phyloP scores from a whole-genome alignment of 2,888 invertebrate genomes.

The Notocelia uddmanniana region DNA sequence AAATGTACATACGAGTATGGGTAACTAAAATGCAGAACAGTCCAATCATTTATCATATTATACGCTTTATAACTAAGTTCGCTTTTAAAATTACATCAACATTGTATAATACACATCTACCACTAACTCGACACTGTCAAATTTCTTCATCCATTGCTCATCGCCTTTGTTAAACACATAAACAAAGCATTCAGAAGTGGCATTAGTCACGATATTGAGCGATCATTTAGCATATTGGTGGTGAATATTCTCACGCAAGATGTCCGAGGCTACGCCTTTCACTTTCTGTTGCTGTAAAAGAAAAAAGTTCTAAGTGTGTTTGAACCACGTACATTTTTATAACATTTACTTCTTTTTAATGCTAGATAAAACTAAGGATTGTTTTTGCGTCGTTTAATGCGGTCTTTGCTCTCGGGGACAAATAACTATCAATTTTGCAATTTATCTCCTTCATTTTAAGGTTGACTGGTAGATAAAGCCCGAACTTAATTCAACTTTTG shows the following conservation, averaged over 20 bases:
- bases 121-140: not conserved
- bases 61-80: slow-evolving; percentile 6
- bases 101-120: slow-evolving; percentile 39
- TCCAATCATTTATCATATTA: not conserved
- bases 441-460: not conserved
- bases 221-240: slow-evolving; percentile 27
- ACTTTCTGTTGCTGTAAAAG: slow-evolving; percentile 41
- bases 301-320: not conserved
- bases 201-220: slow-evolving; percentile 29
- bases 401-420: slow-evolving; percentile 12
- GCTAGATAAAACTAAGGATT: not conserved
- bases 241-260: slow-evolving; percentile 49
- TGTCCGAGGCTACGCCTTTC: slow-evolving; percentile 49
- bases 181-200: slow-evolving; percentile 13
- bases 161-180: slow-evolving; percentile 11
- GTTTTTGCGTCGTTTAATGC: slow-evolving; percentile 3
- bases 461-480: not conserved
- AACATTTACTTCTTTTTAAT: not conserved
- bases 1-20: not conserved
- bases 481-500: too few relatives aligned
- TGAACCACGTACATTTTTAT: not conserved
- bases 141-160: slow-evolving; percentile 23
- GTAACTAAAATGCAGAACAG: not conserved
- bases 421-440: slow-evolving; percentile 8
- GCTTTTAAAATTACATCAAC: slow-evolving; percentile 22